phyloP scores from a whole-genome alignment of 2,888 invertebrate genomes.

The Cetonia aurata region DNA sequence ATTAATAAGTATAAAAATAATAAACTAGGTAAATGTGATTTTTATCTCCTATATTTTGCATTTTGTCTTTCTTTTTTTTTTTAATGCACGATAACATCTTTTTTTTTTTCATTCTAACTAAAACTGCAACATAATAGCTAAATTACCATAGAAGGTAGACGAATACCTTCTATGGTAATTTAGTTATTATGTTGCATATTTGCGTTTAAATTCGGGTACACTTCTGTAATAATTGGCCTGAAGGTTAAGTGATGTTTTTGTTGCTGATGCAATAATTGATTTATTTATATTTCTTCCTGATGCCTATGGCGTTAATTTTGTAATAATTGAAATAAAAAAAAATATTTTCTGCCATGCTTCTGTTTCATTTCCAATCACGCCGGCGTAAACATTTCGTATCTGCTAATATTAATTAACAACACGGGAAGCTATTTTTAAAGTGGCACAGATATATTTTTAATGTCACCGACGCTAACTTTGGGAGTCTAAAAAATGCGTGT shows the following conservation, averaged over 20 bases:
- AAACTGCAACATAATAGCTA: too few species aligned
- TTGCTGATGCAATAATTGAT: conserved; percentile 46
- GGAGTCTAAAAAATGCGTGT: too few species aligned
- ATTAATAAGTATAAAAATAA: neutral
- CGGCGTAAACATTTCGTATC: neutral
- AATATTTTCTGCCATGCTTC: conserved; percentile 44
- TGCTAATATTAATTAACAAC: too few species aligned
- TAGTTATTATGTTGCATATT: neutral
- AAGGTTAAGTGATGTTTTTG: conserved; percentile 38
- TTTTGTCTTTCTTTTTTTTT: too few species aligned
- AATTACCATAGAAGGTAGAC: too few species aligned
- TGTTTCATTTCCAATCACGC: conserved; percentile 17
- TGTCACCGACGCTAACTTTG: too few species aligned
- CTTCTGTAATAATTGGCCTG: conserved; percentile 21
- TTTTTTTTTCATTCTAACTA: too few species aligned
- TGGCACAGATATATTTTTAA: too few species aligned
- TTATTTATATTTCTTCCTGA: conserved; percentile 45
- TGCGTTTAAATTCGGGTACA: neutral
- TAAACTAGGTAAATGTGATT: conserved; percentile 11
- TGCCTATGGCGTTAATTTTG: conserved; percentile 48
- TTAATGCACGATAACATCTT: too few species aligned
- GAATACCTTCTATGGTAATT: too few species aligned
- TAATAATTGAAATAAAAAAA: conserved; percentile 45
- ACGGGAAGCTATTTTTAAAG: too few species aligned
- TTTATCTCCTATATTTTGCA: neutral